Evolutionary conservation across 2,888 invertebrate species (phyloP).

Genomic region (Brachypalpus laphriformis): DNA sequence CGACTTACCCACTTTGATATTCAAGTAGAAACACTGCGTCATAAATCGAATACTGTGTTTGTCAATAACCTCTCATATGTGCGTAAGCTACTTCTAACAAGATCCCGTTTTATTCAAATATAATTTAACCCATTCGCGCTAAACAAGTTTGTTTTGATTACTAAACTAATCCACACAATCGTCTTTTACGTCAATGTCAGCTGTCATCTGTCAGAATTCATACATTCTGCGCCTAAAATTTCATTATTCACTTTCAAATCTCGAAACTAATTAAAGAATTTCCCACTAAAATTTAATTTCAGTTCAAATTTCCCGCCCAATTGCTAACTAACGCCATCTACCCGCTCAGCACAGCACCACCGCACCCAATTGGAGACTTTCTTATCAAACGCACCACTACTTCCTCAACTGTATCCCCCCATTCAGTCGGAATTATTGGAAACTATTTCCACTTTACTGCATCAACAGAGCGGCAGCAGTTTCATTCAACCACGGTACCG

Average conservation of each 20-base stretch:
- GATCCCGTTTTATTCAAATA: neutral
- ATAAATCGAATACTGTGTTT: neutral
- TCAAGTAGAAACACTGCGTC: neutral
- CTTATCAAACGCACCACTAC: slow-evolving; percentile 11
- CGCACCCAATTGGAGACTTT: slow-evolving; percentile 48
- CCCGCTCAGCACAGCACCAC: neutral
- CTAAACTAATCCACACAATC: neutral
- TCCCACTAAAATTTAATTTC: neutral
- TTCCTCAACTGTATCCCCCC: neutral
- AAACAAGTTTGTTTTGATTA: neutral
- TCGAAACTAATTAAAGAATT: neutral
- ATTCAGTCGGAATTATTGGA: slow-evolving; percentile 22
- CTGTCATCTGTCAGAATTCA: neutral
- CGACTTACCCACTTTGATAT: neutral
- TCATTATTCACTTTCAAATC: neutral
- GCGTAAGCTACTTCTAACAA: neutral
- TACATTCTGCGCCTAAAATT: slow-evolving; percentile 3
- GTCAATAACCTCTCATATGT: neutral
- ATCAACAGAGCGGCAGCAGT: slow-evolving; percentile 3
- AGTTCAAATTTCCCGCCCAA: slow-evolving; percentile 5
- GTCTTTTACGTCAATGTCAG: neutral
- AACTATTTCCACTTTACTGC: slow-evolving; percentile 61
- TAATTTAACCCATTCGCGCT: neutral
- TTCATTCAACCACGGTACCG: slow-evolving; percentile 46
- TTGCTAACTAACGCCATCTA: slow-evolving; percentile 15